Conservation (phyloP, 37 sponge, comb jelly and placozoan species). For the Diacarnus erythraeanus region DNA sequence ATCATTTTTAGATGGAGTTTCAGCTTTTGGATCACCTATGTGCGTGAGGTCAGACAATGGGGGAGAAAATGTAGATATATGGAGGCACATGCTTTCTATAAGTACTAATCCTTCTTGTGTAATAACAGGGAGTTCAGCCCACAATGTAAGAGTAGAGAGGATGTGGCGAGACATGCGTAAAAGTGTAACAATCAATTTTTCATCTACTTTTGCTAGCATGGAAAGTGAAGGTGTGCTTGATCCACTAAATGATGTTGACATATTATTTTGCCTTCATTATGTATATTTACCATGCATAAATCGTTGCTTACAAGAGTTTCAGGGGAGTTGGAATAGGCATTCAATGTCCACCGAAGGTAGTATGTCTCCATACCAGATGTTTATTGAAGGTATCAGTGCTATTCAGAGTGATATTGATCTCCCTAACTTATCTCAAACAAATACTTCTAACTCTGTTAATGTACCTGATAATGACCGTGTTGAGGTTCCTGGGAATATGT, state of each 20-base stretch:
- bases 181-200: slow-evolving; percentile 28
- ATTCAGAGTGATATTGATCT: background rate
- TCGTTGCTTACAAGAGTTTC: slow-evolving; percentile 16
- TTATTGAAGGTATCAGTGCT: slow-evolving; percentile 2
- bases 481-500: background rate
- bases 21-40: slow-evolving; percentile 19
- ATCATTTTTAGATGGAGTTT: slow-evolving; percentile 13
- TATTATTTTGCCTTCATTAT: slow-evolving; percentile 50
- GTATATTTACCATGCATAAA: slow-evolving; percentile 50
- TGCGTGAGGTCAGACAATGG: slow-evolving; percentile 34
- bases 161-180: slow-evolving; percentile 53
- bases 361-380: slow-evolving; percentile 29
- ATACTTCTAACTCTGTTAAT: background rate
- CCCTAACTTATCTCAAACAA: too few relatives aligned
- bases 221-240: slow-evolving; percentile 31
- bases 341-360: slow-evolving; percentile 38
- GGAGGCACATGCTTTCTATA: slow-evolving; percentile 39
- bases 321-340: slow-evolving; percentile 49
- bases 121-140: slow-evolving; percentile 45
- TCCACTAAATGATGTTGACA: slow-evolving; percentile 43
- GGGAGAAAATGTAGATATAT: slow-evolving; percentile 40
- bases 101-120: background rate
- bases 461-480: background rate
- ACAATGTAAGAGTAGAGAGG: slow-evolving; percentile 59
- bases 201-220: slow-evolving; percentile 6